These are phyloP conservation scores for Albula goreensis DNA, from an alignment of 2,113 vertebrate species.

Conservation along the genomic window DNA sequence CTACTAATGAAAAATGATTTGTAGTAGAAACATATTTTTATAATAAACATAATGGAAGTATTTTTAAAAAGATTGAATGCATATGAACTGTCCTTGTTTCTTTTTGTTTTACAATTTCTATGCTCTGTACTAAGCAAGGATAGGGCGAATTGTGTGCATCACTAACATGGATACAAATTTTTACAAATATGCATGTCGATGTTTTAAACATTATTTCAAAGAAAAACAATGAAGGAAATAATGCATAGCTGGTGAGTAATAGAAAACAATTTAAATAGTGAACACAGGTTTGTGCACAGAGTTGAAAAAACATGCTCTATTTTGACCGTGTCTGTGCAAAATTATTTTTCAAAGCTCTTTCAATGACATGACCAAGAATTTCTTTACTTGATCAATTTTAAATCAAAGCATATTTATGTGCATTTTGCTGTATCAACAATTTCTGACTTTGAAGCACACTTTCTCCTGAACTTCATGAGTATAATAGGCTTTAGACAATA, in stretches of 20 bases:
- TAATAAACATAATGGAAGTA: slow-evolving; percentile 99
- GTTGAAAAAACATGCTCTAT: neutral
- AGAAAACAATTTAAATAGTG: neutral
- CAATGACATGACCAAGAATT: no score
- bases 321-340: neutral
- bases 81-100: slow-evolving; percentile 58
- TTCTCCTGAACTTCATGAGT: neutral
- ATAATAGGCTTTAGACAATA: no score
- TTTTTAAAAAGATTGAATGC: slow-evolving; percentile 90
- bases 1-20: slow-evolving; percentile 99
- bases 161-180: neutral
- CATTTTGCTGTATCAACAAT: neutral
- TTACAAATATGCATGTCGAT: neutral
- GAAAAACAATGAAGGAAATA: neutral
- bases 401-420: no score
- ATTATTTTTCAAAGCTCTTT: no score
- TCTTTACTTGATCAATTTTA: no score
- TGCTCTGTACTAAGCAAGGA: neutral
- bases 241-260: neutral
- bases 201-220: no score
- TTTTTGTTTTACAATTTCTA: slow-evolving; percentile 11
- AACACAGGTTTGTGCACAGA: neutral
- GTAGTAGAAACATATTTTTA: slow-evolving; percentile 99
- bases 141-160: neutral
- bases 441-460: neutral